Percentiles rank a stretch among this genome's conserved stretches.
Evolutionary conservation across 2,888 invertebrate species (phyloP).

Genomic region (Sipha maydis): DNA sequence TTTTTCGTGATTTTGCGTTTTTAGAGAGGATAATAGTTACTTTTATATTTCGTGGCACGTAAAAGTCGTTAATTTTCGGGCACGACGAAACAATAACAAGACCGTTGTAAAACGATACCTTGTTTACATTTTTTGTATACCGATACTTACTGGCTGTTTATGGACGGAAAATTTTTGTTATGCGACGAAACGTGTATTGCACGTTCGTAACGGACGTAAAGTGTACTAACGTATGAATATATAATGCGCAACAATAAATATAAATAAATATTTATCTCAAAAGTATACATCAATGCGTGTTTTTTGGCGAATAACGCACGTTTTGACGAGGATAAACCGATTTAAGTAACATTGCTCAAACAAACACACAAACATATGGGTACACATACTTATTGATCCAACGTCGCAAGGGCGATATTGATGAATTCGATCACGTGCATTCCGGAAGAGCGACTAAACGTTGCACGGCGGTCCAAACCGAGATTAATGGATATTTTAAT

Average conservation of each 20-base stretch:
- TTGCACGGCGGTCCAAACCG: not conserved
- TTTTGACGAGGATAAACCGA: not conserved
- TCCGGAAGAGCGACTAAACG: not conserved
- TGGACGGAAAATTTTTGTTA: not conserved
- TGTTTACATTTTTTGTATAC: not conserved
- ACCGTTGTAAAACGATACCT: not conserved
- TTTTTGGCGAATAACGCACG: too few species aligned
- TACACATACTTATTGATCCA: not conserved
- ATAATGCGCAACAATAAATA: too few species aligned
- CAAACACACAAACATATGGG: not conserved
- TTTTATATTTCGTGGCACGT: too few species aligned
- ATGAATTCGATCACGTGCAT: not conserved
- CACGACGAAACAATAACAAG: not conserved
- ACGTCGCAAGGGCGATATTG: not conserved
- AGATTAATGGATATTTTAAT: not conserved
- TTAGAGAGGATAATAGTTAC: too few species aligned
- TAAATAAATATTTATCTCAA: too few species aligned
- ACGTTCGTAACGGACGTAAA: too few species aligned
- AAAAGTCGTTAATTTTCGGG: not conserved
- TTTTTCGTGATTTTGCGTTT: too few species aligned
- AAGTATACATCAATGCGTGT: too few species aligned
- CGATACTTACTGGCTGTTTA: not conserved
- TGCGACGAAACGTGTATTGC: not conserved
- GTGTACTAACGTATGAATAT: too few species aligned
- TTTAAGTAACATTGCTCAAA: not conserved